Base-by-base conservation (phyloP, 2,113 vertebrate species). In the Protobothrops flavoviridis region DNA sequence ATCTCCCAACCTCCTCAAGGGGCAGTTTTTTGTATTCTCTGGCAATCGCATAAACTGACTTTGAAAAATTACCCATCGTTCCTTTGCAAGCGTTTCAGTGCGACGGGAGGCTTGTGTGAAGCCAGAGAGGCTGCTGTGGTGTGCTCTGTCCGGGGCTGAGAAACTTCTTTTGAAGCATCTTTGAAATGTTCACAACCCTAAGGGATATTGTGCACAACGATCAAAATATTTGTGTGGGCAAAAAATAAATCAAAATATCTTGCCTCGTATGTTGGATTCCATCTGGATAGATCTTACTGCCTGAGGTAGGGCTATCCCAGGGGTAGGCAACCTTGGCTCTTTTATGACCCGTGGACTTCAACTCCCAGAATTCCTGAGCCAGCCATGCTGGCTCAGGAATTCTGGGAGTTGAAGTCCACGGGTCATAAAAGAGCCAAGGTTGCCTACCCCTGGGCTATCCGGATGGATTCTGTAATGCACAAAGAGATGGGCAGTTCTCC, bases 61-160 rank as follows among this genome's bases (percentile, higher is more conserved):
- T 96, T 92, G 17, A 95, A 95, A 74, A 95, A 95, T 94, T 95
- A 95, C 95, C 95, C 95, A 96, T 95, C 96, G 91, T 92, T 93
- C 1, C 59, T 0, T 85, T 93, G 17, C 91, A 29, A 26, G 24
- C 55, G 64, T 74, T 33, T 17, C n/a, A 74, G 5, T 2, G 13
- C 64, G 1, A 33, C 0, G 4, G 3, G 11, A 74, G n/a, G 64
- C 64, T 74, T 17, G 5, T 17, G 3, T 74, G 13, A n/a, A 5
- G 4, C 15, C 29, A 2, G 2, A 3, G 43, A 45, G 29, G 29
- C 12, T 69, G 64, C 64, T 15, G 15, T 33, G 64, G 1, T 17
- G n/a, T 17, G 13, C 13, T 33, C 64, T 33, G n/a, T 74, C 5
- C 64, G 0, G n/a, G 12, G 29, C n/a, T 69, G 29, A 17, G 64